Evolutionary conservation across 2,113 vertebrate species (phyloP).

Genomic region (Grantiella picta): DNA sequence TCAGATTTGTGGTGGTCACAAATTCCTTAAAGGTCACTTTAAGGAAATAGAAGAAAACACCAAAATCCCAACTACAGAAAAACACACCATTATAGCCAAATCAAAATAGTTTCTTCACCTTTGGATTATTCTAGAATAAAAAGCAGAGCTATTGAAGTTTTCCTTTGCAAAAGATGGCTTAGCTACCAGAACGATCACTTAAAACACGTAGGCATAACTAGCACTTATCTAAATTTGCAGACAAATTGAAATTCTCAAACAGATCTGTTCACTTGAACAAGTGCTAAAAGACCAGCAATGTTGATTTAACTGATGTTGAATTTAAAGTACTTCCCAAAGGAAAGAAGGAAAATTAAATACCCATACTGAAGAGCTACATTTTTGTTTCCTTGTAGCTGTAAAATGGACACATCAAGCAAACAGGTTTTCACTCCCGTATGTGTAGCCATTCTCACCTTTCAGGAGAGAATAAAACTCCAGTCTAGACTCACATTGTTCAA

Average conservation of each 20-base stretch:
- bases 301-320: not conserved
- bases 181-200: not conserved
- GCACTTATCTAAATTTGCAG: not conserved
- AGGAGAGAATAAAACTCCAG: not conserved
- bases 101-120: not conserved
- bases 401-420: not conserved
- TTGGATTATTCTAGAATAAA: not conserved
- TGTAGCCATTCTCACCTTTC: not conserved
- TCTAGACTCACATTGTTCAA: not conserved
- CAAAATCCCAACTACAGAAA: not conserved
- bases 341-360: not conserved
- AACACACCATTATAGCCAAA: not conserved
- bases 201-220: not conserved
- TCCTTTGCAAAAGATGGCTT: not conserved
- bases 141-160: not conserved
- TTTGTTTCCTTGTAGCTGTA: not conserved
- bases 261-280: not conserved
- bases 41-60: not conserved
- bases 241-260: not conserved
- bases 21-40: not conserved
- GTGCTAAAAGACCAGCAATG: not conserved
- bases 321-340: not conserved
- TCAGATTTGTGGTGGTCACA: not conserved
- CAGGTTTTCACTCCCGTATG: accelerated
- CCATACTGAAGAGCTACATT: not conserved